Conservation (phyloP, 2,888 invertebrate species). For the Polydrusus cervinus region DNA sequence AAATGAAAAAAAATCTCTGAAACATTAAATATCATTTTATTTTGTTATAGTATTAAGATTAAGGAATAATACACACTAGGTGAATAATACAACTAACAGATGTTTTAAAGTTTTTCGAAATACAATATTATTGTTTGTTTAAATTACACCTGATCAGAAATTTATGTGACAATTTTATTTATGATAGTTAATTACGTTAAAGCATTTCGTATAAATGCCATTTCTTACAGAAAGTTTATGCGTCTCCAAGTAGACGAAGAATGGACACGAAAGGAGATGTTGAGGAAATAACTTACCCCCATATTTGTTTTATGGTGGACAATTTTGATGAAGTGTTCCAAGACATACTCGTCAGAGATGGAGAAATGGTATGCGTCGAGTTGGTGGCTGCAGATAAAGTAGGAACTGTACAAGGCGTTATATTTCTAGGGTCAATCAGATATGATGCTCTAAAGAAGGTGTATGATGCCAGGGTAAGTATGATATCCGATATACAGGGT, state of each 20-base stretch:
- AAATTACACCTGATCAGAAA: too few relatives aligned
- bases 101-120: too few relatives aligned
- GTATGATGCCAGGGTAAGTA: conserved; percentile 92
- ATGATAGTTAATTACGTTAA: too few relatives aligned
- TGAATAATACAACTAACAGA: too few relatives aligned
- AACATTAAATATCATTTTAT: too few relatives aligned
- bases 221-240: conserved; percentile 86
- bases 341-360: conserved; percentile 97
- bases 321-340: conserved; percentile 99
- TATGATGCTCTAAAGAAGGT: conserved; percentile 98
- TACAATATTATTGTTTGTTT: too few relatives aligned
- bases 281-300: conserved; percentile 99
- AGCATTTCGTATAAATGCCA: too few relatives aligned
- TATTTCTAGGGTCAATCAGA: conserved; percentile 97
- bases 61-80: too few relatives aligned
- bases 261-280: conserved; percentile 99
- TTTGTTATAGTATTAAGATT: too few relatives aligned
- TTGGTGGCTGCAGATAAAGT: conserved; percentile 93
- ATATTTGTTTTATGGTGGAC: conserved; percentile 99
- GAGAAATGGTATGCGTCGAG: conserved; percentile 99
- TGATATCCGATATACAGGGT: too few relatives aligned
- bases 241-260: conserved; percentile 95
- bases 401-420: conserved; percentile 90
- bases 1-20: too few relatives aligned
- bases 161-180: too few relatives aligned